Evolutionary conservation across 2,797 vertebrate genomes (phyloP).

Genomic region (Anguilla marmorata): DNA sequence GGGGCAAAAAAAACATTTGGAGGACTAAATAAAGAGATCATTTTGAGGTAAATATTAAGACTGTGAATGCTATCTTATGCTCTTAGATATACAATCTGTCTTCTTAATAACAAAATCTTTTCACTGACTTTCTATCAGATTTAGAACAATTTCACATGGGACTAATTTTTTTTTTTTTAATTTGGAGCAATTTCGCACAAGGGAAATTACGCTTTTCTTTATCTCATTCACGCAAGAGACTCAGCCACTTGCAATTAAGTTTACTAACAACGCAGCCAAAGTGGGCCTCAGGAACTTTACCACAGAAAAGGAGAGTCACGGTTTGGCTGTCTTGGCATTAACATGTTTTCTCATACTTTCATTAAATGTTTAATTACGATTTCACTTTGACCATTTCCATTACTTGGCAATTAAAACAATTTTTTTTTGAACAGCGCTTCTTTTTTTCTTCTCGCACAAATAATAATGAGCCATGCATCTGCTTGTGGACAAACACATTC

Average conservation of each 20-base stretch:
- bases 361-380: constrained; percentile 18
- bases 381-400: neutral
- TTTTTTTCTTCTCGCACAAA: neutral
- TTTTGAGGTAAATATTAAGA: constrained; percentile 37
- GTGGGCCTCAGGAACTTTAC: constrained; percentile 47
- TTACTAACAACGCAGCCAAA: constrained; percentile 68
- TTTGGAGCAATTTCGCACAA: constrained; percentile 73
- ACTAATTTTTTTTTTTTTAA: constrained; percentile 67
- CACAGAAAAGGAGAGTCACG: constrained; percentile 29
- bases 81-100: constrained; percentile 57
- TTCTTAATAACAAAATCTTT: constrained; percentile 69
- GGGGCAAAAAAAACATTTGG: neutral
- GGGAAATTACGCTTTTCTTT: constrained; percentile 70
- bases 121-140: constrained; percentile 57
- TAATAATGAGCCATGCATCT: neutral
- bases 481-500: constrained; percentile 7
- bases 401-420: constrained; percentile 1
- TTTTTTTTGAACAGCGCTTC: neutral
- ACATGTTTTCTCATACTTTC: constrained; percentile 18
- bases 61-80: constrained; percentile 49
- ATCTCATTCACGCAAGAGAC: constrained; percentile 59
- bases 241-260: constrained; percentile 55
- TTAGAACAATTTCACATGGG: constrained; percentile 63
- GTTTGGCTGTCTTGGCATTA: neutral
- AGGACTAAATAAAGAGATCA: constrained; percentile 35